Conservation (phyloP, 1,140 invertebrate species). For the Penaeus chinensis region DNA sequence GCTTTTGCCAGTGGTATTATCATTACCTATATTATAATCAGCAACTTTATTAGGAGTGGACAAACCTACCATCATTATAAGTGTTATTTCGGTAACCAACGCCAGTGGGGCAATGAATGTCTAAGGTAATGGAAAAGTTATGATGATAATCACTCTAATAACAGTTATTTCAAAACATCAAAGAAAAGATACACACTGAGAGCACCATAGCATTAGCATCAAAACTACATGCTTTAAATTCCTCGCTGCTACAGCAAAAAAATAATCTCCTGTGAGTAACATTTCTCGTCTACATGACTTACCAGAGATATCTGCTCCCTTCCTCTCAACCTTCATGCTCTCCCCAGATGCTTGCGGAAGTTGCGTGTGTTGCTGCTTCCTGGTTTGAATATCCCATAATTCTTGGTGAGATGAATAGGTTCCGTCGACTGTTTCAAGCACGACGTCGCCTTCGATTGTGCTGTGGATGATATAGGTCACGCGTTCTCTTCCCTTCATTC, state of each 20-base stretch:
- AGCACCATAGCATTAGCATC: too few species aligned
- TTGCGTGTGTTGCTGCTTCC: not conserved
- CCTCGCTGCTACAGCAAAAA: too few species aligned
- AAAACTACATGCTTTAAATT: too few species aligned
- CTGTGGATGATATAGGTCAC: constrained; percentile 42
- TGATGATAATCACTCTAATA: too few species aligned
- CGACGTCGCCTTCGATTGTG: constrained; percentile 42
- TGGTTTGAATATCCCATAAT: not conserved
- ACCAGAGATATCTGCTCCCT: constrained; percentile 18
- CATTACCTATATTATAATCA: not conserved
- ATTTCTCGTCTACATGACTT: not conserved
- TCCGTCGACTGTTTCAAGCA: constrained; percentile 18
- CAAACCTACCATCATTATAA: too few species aligned
- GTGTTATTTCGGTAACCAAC: too few species aligned
- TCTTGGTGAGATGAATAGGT: not conserved
- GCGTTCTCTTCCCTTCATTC: not conserved
- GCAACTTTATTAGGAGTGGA: too few species aligned
- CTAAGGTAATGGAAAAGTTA: too few species aligned
- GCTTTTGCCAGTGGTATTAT: not conserved
- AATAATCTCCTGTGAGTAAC: too few species aligned
- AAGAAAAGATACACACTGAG: too few species aligned
- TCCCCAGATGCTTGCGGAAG: not conserved
- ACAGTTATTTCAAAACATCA: too few species aligned
- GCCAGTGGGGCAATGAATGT: too few species aligned
- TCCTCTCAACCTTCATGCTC: not conserved